Percentiles rank a stretch among this genome's conserved stretches.
phyloP scores from a whole-genome alignment of 2,888 invertebrate genomes.

The Leptura quadrifasciata region DNA sequence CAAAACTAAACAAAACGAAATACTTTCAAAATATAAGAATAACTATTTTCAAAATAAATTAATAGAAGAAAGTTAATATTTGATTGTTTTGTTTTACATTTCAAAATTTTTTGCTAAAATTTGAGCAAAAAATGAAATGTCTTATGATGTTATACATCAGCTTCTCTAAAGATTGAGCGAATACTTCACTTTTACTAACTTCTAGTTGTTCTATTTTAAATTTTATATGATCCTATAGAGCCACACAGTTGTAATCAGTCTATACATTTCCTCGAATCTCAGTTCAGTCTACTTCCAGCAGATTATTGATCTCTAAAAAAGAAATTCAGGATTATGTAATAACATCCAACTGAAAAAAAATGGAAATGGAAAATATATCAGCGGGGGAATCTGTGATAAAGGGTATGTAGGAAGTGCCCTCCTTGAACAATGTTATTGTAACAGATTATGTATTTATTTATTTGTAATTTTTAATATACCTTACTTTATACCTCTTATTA shows the following conservation, averaged over 20 bases:
- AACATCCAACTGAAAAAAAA: too few relatives aligned
- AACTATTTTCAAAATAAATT: constrained; percentile 48
- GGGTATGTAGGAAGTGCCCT: too few relatives aligned
- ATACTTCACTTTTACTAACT: constrained; percentile 1
- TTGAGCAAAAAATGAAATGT: constrained; percentile 46
- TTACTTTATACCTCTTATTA: too few relatives aligned
- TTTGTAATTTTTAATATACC: too few relatives aligned
- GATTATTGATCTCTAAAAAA: constrained; percentile 49
- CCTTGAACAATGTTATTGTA: too few relatives aligned
- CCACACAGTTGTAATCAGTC: constrained; percentile 48
- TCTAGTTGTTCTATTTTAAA: constrained; percentile 9
- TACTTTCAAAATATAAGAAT: constrained; percentile 52
- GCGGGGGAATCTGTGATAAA: too few relatives aligned
- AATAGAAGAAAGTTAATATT: constrained; percentile 28
- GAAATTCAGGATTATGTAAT: not conserved
- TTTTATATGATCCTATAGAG: constrained; percentile 43
- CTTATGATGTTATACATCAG: constrained; percentile 22
- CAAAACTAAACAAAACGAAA: constrained; percentile 30
- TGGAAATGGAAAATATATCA: too few relatives aligned
- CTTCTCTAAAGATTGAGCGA: constrained; percentile 26
- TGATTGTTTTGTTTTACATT: constrained; percentile 46
- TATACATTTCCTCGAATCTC: constrained; percentile 43
- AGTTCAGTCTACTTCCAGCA: constrained; percentile 38
- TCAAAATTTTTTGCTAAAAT: constrained; percentile 30
- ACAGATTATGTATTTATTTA: too few relatives aligned